Base-by-base conservation (phyloP, 2,113 vertebrate genomes). In the Corythoichthys haematopterus region DNA sequence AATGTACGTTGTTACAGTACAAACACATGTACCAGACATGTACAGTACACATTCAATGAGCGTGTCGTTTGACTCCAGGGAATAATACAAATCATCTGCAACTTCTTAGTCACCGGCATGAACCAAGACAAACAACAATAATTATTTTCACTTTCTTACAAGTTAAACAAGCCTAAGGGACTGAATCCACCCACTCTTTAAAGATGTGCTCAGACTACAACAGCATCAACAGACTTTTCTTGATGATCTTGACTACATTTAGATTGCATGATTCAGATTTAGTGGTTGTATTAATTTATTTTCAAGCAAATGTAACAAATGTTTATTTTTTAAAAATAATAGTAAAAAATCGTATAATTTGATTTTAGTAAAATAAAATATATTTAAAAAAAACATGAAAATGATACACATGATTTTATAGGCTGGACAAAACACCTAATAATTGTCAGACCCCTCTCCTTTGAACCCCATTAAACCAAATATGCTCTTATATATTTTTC, bases 101-200 rank as follows among this genome's bases (percentile, higher is more conserved):
- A 66, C 69, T 75, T 65, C 50, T 68, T 87, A 73, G 66, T 83
- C 82, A 71, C 48, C n/a, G 55, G 62, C 51, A 56, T 71, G 70
- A 81, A 81, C 79, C 61, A 79, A 79, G 67, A 46, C 45, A 71
- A 70, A 72, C 47, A 62, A 78, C 45, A 80, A 51, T 70, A 66
- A 61, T 61, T 57, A 80, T 71, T 61, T 82, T 91, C 78, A 80
- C 74, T 85, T 89, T 81, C 71, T 80, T 66, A 43, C 84, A 81
- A 78, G 75, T 80, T 73, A 78, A 77, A 75, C n/a, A 83, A 71
- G 87, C 81, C 80, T 69, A 81, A 67, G 86, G 80, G 68, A 84
- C 82, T 77, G 77, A 84, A 84, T 85, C 78, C 87, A 89, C 90
- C 91, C 78, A 80, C 78, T 78, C 63, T 37, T 59, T 64, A 57